Evolutionary conservation across 2,888 invertebrate genomes (phyloP).

Genomic region (Criorhina ranunculi): DNA sequence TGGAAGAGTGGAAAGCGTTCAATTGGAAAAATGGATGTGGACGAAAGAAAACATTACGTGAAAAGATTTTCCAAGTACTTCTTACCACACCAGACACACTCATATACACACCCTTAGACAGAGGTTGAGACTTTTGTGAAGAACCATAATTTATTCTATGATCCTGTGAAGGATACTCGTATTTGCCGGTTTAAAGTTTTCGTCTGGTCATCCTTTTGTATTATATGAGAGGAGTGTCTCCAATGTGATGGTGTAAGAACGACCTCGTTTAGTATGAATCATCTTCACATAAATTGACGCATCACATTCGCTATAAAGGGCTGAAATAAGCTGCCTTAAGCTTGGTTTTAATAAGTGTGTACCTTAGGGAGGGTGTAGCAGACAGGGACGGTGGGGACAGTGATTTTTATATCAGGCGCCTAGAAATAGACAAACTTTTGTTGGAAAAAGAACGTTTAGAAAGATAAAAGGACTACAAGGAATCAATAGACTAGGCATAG

Average conservation of each 20-base stretch:
- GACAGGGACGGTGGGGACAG: conserved; percentile 26
- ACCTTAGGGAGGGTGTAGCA: not conserved
- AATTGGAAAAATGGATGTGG: conserved; percentile 73
- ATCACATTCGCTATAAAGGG: conserved; percentile 33
- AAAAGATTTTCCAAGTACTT: conserved; percentile 67
- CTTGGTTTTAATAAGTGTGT: conserved; percentile 25
- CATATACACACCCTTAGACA: not conserved
- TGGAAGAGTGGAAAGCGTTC: conserved; percentile 65
- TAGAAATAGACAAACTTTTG: no score
- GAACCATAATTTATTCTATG: conserved; percentile 62
- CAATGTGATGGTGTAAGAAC: not conserved
- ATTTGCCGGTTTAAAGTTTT: conserved; percentile 62
- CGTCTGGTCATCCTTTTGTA: conserved; percentile 61
- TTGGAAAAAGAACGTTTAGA: no score
- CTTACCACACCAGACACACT: conserved; percentile 11
- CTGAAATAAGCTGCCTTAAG: conserved; percentile 31
- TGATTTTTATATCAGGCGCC: not conserved
- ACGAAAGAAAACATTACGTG: conserved; percentile 70
- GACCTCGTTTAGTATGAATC: conserved; percentile 44
- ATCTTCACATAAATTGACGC: conserved; percentile 66
- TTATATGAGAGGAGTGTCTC: not conserved
- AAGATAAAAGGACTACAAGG: no score
- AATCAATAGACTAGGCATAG: no score
- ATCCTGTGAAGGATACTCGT: conserved; percentile 61
- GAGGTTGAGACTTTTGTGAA: conserved; percentile 27